These are phyloP conservation scores for Orthosia incerta DNA, from an alignment of 2,888 invertebrate species.

Conservation along the genomic window DNA sequence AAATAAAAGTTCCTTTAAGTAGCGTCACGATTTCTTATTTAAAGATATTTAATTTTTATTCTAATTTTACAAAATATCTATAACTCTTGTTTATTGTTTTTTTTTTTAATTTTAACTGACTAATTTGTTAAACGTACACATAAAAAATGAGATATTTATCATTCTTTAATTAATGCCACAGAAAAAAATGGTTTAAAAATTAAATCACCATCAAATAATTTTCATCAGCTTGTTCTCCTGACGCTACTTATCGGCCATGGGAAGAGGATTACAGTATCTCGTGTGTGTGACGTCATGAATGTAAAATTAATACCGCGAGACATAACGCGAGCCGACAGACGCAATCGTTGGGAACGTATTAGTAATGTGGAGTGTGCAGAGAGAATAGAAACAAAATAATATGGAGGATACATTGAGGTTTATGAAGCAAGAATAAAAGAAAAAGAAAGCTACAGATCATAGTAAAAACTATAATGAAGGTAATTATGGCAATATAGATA, in stretches of 20 bases:
- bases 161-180: too few relatives aligned
- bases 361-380: conserved; percentile 56
- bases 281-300: conserved; percentile 87
- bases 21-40: too few relatives aligned
- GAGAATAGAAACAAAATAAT: conserved; percentile 24
- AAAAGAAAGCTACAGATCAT: neutral
- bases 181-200: neutral
- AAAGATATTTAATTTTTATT: too few relatives aligned
- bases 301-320: conserved; percentile 87
- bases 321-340: conserved; percentile 85
- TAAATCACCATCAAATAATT: neutral
- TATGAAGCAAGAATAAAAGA: neutral
- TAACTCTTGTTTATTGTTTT: too few relatives aligned
- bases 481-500: neutral
- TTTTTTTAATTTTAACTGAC: too few relatives aligned
- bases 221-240: conserved; percentile 67
- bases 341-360: conserved; percentile 82
- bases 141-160: too few relatives aligned
- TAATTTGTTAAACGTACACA: too few relatives aligned
- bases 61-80: too few relatives aligned
- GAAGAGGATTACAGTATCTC: conserved; percentile 83
- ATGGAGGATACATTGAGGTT: neutral
- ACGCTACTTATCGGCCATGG: conserved; percentile 74
- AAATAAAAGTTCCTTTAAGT: neutral
- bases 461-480: neutral